Conservation (phyloP, 2,113 vertebrate genomes). For the Motacilla tschutschensis region DNA sequence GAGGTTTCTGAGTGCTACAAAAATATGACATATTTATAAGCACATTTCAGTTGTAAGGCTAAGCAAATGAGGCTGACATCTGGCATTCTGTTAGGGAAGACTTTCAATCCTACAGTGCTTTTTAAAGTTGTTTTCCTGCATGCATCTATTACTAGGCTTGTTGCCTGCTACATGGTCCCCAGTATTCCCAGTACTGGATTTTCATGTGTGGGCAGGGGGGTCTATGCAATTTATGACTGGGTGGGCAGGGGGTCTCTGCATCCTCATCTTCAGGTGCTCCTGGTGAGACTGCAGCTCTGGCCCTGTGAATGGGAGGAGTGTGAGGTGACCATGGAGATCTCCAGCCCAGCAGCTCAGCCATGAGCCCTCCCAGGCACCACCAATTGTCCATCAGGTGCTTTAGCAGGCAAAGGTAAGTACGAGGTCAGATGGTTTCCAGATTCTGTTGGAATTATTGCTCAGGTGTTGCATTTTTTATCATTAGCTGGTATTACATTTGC, state of each 20-base stretch:
- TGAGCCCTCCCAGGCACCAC: not conserved
- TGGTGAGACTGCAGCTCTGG: not conserved
- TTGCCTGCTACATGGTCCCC: not conserved
- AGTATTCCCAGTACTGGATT: not conserved
- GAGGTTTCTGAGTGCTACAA: not conserved
- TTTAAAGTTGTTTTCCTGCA: not conserved
- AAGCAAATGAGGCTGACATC: not conserved
- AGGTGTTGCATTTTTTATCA: not conserved
- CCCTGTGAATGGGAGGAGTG: fast-evolving
- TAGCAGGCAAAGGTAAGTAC: not conserved
- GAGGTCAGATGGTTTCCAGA: not conserved
- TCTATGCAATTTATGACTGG: not conserved
- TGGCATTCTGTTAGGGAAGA: not conserved
- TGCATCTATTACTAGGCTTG: not conserved
- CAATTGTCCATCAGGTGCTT: not conserved
- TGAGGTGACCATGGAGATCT: not conserved
- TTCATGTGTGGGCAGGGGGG: not conserved
- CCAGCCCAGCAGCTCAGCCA: not conserved
- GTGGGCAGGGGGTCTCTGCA: fast-evolving
- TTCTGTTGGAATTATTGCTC: not conserved
- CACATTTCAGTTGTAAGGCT: not conserved
- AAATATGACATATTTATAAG: not conserved
- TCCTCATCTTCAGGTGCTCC: not conserved
- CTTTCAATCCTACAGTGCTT: not conserved
- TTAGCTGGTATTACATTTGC: not conserved